Evolutionary conservation across 2,113 vertebrate genomes (phyloP).

Genomic region (Scomber japonicus): DNA sequence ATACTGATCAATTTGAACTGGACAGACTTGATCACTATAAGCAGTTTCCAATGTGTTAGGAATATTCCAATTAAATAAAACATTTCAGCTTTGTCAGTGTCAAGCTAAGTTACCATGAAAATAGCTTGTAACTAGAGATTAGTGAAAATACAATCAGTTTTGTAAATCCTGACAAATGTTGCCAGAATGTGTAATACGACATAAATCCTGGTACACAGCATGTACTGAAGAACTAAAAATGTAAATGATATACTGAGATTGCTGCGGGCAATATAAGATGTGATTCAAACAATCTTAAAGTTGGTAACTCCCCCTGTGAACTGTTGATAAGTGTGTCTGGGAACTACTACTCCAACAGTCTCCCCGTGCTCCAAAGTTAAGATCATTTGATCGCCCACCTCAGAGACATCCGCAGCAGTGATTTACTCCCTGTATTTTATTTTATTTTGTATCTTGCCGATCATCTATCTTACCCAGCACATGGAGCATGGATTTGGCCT

Average conservation of each 20-base stretch:
- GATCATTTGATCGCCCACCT: slow-evolving; percentile 78
- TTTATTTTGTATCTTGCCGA: slow-evolving; percentile 71
- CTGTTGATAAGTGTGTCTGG: slow-evolving; percentile 62
- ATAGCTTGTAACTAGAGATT: no score
- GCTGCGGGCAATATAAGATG: background rate
- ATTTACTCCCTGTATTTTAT: slow-evolving; percentile 72
- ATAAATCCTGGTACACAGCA: background rate
- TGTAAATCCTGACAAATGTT: no score
- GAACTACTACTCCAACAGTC: slow-evolving; percentile 51
- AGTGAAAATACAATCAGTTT: no score
- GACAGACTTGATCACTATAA: no score
- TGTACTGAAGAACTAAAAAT: background rate
- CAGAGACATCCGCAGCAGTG: slow-evolving; percentile 58
- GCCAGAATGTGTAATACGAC: background rate
- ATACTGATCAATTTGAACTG: no score
- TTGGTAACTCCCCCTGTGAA: slow-evolving; percentile 53
- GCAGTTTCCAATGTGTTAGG: no score
- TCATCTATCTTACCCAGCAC: slow-evolving; percentile 72
- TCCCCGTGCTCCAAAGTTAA: slow-evolving; percentile 59
- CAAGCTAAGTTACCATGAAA: no score
- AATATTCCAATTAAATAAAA: no score
- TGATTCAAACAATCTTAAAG: slow-evolving; percentile 42
- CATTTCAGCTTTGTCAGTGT: no score
- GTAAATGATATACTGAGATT: background rate
- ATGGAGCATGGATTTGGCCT: slow-evolving; percentile 66